These are phyloP conservation scores for Coreius guichenoti DNA, from an alignment of 2,797 vertebrate species.

Conservation along the genomic window DNA sequence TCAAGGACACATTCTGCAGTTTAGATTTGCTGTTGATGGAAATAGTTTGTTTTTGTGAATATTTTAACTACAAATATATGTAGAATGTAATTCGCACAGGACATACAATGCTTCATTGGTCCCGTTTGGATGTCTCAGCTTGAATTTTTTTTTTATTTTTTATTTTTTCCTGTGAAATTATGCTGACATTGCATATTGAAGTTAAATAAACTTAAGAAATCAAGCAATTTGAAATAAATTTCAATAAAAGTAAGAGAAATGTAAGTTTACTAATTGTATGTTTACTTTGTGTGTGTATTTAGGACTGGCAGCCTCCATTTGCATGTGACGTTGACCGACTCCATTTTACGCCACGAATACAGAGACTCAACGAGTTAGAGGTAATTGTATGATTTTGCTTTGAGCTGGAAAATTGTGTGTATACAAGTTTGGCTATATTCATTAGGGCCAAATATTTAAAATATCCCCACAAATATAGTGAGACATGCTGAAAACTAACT, in stretches of 20 bases:
- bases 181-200: neutral
- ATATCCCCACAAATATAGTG: neutral
- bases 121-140: neutral
- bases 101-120: neutral
- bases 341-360: conserved; percentile 96
- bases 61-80: neutral
- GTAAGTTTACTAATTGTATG: neutral
- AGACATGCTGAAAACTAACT: neutral
- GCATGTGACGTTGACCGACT: conserved; percentile 97
- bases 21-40: neutral
- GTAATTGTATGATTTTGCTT: conserved; percentile 72
- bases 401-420: neutral
- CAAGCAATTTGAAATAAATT: neutral
- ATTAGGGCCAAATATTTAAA: neutral
- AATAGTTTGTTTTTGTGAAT: neutral
- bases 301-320: conserved; percentile 99
- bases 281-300: conserved; percentile 48
- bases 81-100: neutral
- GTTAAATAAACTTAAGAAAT: neutral
- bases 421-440: neutral
- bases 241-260: neutral
- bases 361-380: conserved; percentile 98
- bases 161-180: neutral
- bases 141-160: too few species aligned
- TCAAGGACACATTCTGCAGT: neutral